These are phyloP conservation scores for Glossophaga mutica DNA, from an alignment of 2,797 vertebrate species.

Conservation along the genomic window DNA sequence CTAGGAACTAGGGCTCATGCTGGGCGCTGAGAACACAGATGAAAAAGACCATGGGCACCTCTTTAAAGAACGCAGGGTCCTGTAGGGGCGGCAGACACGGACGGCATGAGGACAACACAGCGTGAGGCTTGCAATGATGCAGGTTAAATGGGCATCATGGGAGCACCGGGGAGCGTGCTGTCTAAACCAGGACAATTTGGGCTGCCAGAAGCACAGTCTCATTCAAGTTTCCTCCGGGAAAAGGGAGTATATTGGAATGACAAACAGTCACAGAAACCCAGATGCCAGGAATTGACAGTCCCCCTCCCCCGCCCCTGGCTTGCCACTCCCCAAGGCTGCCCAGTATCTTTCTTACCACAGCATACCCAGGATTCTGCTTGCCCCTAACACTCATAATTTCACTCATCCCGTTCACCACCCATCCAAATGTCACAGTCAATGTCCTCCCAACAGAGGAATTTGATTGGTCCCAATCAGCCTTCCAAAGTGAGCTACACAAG, in stretches of 20 bases:
- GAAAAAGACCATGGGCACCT: slow-evolving; percentile 31
- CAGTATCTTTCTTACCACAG: not conserved
- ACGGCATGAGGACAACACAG: slow-evolving; percentile 30
- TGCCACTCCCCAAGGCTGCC: not conserved
- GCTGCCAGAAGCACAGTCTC: slow-evolving; percentile 27
- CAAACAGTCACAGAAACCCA: slow-evolving; percentile 23
- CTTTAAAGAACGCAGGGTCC: slow-evolving; percentile 44
- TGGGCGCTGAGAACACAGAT: slow-evolving; percentile 41
- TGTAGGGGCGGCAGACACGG: slow-evolving; percentile 22
- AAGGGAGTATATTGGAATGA: slow-evolving; percentile 38
- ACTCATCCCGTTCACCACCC: not conserved
- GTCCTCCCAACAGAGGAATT: not conserved
- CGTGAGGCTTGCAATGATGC: not conserved
- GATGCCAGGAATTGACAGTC: not conserved
- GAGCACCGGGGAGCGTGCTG: not conserved
- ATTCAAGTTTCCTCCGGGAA: slow-evolving; percentile 30
- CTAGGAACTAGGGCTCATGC: slow-evolving; percentile 56
- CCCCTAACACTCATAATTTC: not conserved
- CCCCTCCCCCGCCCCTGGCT: not conserved
- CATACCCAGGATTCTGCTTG: not conserved
- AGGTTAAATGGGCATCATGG: not conserved
- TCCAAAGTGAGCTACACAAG: not conserved
- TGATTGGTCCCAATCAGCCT: not conserved
- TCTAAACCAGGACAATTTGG: not conserved
- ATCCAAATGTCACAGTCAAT: not conserved